phyloP scores from a whole-genome alignment of 2,113 vertebrate species.

The Syrmaticus mikado region DNA sequence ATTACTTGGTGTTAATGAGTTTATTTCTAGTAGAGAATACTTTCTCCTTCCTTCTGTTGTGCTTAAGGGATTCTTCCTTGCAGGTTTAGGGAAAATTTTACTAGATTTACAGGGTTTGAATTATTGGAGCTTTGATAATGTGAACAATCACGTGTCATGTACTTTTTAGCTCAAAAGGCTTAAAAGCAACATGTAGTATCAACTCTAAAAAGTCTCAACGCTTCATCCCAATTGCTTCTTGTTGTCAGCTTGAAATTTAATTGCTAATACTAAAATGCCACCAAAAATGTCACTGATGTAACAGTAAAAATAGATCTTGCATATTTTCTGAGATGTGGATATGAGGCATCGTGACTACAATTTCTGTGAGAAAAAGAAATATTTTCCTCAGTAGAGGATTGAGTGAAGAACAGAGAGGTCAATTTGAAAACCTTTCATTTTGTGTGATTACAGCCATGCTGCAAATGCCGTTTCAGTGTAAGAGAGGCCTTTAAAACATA shows the following conservation, averaged over 20 bases:
- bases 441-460: constrained; percentile 68
- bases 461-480: constrained; percentile 71
- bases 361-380: constrained; percentile 47
- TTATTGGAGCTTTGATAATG: background rate
- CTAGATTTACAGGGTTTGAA: background rate
- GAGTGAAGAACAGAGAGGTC: constrained; percentile 56
- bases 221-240: background rate
- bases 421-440: constrained; percentile 72
- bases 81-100: background rate
- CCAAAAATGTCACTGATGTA: constrained; percentile 14
- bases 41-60: background rate
- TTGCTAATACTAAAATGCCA: constrained; percentile 23
- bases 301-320: constrained; percentile 21
- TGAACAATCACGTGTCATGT: fast-evolving
- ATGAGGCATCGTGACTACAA: background rate
- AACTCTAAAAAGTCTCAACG: background rate
- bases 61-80: background rate
- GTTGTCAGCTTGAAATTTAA: constrained; percentile 5
- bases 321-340: constrained; percentile 17
- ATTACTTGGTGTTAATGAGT: background rate
- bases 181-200: background rate
- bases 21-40: background rate
- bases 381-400: constrained; percentile 10
- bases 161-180: background rate
- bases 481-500: constrained; percentile 66